phyloP scores from a whole-genome alignment of 1,140 invertebrate genomes.

The Choristoneura fumiferana region DNA sequence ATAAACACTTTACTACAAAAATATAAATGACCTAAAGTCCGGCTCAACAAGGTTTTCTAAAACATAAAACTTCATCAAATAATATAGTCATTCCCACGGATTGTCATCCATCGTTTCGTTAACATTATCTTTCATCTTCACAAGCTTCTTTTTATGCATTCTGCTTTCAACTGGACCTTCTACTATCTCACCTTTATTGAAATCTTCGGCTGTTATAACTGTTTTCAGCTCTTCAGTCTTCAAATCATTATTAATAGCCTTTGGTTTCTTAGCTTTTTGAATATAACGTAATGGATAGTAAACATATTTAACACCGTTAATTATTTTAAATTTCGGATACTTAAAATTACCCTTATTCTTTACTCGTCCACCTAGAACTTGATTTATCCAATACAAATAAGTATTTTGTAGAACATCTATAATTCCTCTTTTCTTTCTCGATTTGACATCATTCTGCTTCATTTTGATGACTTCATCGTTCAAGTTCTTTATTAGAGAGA shows the following conservation, averaged over 20 bases:
- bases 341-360: slow-evolving; percentile 32
- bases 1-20: slow-evolving; percentile 35
- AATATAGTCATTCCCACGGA: slow-evolving; percentile 75
- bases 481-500: slow-evolving; percentile 25
- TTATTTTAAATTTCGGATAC: slow-evolving; percentile 47
- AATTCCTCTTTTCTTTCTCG: slow-evolving; percentile 47
- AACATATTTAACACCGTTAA: slow-evolving; percentile 58
- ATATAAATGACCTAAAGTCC: slow-evolving; percentile 58
- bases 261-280: slow-evolving; percentile 41
- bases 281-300: slow-evolving; percentile 43
- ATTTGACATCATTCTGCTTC: slow-evolving; percentile 9
- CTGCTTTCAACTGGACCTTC: slow-evolving; percentile 47
- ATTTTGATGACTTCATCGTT: slow-evolving; percentile 31
- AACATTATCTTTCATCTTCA: slow-evolving; percentile 54
- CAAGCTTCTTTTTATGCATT: slow-evolving; percentile 56
- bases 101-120: slow-evolving; percentile 62
- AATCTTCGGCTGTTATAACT: slow-evolving; percentile 50
- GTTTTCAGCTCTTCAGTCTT: slow-evolving; percentile 38
- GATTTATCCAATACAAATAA: slow-evolving; percentile 52
- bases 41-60: slow-evolving; percentile 60
- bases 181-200: slow-evolving; percentile 61
- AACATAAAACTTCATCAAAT: slow-evolving; percentile 66
- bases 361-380: slow-evolving; percentile 39
- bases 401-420: slow-evolving; percentile 53
- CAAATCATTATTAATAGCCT: slow-evolving; percentile 33